Evolutionary conservation across 2,888 invertebrate species (phyloP), one percentile per base, ranked within the genome.

Genomic region (Drosophila subquinaria): DNA sequence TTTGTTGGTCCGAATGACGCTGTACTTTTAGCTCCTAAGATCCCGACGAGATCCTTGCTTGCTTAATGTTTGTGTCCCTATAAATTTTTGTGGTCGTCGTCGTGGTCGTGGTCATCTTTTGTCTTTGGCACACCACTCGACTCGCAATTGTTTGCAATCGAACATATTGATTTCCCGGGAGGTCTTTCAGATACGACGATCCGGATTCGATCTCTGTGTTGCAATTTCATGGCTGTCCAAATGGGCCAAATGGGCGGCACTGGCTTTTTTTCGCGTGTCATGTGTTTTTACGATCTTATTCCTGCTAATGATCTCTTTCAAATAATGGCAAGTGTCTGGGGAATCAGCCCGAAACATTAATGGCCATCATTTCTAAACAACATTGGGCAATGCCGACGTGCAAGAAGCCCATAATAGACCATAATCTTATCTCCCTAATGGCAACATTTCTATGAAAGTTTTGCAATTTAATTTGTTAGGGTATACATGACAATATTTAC

Each of bases 251-350:
- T n/a, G 79, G 83, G 87, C 87, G 87, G 79, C 73, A 70, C 69
- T 79, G 59, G 82, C 76, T 50, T 83, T 85, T 79, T 83, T 86
- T 68, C 81, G 86, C 86, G 81, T 86, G 85, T 86, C 86, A 86
- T 77, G 62, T 71, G 42, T 81, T 83, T 88, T 86, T 86, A 86
- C 86, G 86, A 86, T 86, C 86, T 86, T 83, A 86, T 85, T 85
- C 88, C 84, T 60, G 73, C 80, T 85, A 87, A 85, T 85, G 84
- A 87, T 84, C 82, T 84, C 80, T 76, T 72, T 83, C 79, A 79
- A 81, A 71, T 42, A 10, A 47, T 56, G 23, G 50, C 47, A 53
- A 53, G n/a, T 70, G 59, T 48, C 62, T 13, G 11, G 59, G 50
- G 70, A 36, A 11, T 57, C 23, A 2, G 17, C 23, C 53, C 52